Evolutionary conservation across 2,888 invertebrate species (phyloP), one percentile per base, ranked within the genome.

Genomic region (Drosophila imparisetae): DNA sequence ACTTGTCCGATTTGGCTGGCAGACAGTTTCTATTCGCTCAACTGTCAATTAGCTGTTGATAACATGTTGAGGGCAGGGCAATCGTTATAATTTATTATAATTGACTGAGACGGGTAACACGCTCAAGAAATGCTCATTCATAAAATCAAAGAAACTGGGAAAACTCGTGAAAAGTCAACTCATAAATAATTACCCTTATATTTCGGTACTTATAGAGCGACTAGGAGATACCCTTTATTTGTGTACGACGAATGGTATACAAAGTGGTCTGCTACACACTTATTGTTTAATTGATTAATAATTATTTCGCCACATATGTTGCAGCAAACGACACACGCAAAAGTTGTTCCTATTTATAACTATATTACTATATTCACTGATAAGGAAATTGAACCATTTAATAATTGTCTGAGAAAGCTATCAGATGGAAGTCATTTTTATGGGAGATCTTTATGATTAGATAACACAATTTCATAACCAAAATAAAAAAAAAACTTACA

Each of bases 281-380:
- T 30, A 38, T 48, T 40, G 24, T 27, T 24, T 48, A 67, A 57
- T 60, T 66, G 54, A 32, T 29, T 24, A 24, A 15, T 24, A 21
- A 45, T 15, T 2, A 63, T 24, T 30, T 36, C 54, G 61, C 32
- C 5, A 49, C 36, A 55, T 7, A 29, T 29, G 27, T 40, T 58
- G 29, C 40, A 64, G 54, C 60, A 36, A 40, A 3, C n/a, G 38
- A n/a, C 42, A 27, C 27, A 27, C 52, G 53, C 15, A 38, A 6
- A 24, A n/a, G 50, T 61, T 49, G 38, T 52, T 42, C 18, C 29
- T 74, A 74, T 76, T 76, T 68, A 59, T 73, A 66, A 36, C n/a
- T 42, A 27, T 42, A 27, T 57, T 27, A 27, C 18, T 32, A 34
- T 66, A 60, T 45, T 63, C 34, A 10, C 61, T 65, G 80, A 76